Evolutionary conservation across 1,140 invertebrate genomes (phyloP).

Genomic region (Myzus persicae): DNA sequence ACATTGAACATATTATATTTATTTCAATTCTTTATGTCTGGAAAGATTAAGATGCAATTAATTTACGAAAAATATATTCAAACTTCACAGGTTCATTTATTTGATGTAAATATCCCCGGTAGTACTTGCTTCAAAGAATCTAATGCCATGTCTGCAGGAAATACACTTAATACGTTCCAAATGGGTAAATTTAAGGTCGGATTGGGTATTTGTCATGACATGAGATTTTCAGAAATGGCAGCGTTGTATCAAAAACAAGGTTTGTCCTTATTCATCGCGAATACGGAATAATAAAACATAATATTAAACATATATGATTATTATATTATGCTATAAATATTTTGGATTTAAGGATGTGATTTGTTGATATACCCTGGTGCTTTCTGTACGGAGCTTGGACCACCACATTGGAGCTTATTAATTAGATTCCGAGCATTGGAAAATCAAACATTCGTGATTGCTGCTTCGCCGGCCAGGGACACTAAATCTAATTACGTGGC

Average conservation of each 20-base stretch:
- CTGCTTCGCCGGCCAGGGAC: slow-evolving; percentile 81
- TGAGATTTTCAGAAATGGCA: slow-evolving; percentile 90
- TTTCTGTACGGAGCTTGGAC: slow-evolving; percentile 95
- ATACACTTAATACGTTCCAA: slow-evolving; percentile 78
- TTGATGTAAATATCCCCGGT: slow-evolving; percentile 93
- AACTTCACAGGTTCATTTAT: slow-evolving; percentile 83
- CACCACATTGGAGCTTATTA: slow-evolving; percentile 89
- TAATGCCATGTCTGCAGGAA: slow-evolving; percentile 79
- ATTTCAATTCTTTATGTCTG: neutral
- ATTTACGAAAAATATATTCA: neutral
- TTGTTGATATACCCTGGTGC: slow-evolving; percentile 90
- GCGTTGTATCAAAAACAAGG: slow-evolving; percentile 80
- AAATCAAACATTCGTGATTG: slow-evolving; percentile 82
- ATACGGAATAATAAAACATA: neutral
- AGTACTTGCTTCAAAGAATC: slow-evolving; percentile 94
- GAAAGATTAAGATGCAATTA: neutral
- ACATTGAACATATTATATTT: neutral
- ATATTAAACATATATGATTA: neutral
- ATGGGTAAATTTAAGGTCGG: slow-evolving; percentile 82
- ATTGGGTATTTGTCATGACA: slow-evolving; percentile 93
- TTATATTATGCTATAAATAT: neutral
- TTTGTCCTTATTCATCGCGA: slow-evolving; percentile 63
- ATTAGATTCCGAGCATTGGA: slow-evolving; percentile 83
- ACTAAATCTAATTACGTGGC: slow-evolving; percentile 79
- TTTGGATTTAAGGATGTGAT: slow-evolving; percentile 73